phyloP scores from a whole-genome alignment of 23 tunicate species.

The Halocynthia aurantium region DNA sequence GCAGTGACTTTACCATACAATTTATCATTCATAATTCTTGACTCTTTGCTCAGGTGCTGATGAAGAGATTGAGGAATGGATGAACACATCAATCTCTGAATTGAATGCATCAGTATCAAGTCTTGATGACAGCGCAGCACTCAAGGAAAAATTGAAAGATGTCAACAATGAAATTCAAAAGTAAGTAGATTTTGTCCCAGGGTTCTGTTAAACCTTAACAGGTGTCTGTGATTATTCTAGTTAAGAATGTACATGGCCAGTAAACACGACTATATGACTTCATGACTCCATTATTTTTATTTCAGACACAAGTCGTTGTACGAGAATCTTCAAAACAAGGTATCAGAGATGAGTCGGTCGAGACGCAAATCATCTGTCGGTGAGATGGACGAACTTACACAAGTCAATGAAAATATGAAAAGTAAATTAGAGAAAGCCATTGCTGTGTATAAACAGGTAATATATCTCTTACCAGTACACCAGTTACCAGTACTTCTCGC shows the following conservation, averaged over 20 bases:
- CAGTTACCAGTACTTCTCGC: not conserved
- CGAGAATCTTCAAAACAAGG: constrained; percentile 57
- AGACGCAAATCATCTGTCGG: constrained; percentile 50
- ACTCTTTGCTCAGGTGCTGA: constrained; percentile 31
- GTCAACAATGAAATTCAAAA: constrained; percentile 58
- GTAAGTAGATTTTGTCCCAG: constrained; percentile 25
- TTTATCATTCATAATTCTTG: too few relatives aligned
- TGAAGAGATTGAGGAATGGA: constrained; percentile 88
- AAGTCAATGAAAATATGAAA: constrained; percentile 79
- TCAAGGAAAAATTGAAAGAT: constrained; percentile 38
- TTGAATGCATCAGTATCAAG: constrained; percentile 80
- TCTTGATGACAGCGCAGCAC: constrained; percentile 63
- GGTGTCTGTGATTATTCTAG: not conserved
- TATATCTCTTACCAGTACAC: not conserved
- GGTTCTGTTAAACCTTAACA: not conserved
- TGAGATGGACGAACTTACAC: constrained; percentile 71
- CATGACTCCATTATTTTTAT: not conserved
- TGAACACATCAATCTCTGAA: constrained; percentile 63
- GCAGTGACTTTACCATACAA: not conserved
- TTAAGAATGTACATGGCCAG: not conserved
- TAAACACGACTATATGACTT: not conserved
- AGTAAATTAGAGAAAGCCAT: constrained; percentile 56
- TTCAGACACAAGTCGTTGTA: constrained; percentile 46
- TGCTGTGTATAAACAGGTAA: constrained; percentile 62
- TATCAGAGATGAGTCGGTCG: constrained; percentile 40